Conservation (phyloP, 2,797 vertebrate species). For the Etheostoma nigrum region DNA sequence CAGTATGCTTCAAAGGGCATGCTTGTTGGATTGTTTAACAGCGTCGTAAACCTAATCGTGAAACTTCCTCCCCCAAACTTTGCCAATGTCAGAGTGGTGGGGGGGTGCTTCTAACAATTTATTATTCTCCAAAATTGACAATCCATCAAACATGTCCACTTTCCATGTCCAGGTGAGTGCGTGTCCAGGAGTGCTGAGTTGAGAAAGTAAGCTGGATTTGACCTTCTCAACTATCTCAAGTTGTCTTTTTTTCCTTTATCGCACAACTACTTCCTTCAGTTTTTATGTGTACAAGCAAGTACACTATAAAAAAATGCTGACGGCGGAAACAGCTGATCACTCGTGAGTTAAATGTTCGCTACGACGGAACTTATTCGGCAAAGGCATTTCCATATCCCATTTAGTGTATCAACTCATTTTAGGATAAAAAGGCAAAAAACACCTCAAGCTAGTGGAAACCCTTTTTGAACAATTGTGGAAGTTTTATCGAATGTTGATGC, state of each 20-base stretch:
- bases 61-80: background rate
- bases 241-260: background rate
- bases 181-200: background rate
- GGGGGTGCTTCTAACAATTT: background rate
- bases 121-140: conserved; percentile 12
- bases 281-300: background rate
- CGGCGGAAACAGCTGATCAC: no score
- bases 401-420: no score
- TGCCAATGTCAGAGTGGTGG: background rate
- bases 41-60: background rate
- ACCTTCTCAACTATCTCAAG: background rate
- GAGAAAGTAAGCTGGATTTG: background rate
- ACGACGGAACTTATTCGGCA: no score
- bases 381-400: no score
- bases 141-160: background rate
- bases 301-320: background rate
- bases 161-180: background rate
- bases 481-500: no score
- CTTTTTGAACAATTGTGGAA: no score
- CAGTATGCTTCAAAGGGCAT: conserved; percentile 28
- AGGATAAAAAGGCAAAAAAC: no score
- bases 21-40: background rate
- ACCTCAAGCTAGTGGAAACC: no score
- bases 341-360: no score
- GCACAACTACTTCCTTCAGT: background rate